Conservation (phyloP, 2,888 invertebrate genomes). For the Drosophila meridiana region DNA sequence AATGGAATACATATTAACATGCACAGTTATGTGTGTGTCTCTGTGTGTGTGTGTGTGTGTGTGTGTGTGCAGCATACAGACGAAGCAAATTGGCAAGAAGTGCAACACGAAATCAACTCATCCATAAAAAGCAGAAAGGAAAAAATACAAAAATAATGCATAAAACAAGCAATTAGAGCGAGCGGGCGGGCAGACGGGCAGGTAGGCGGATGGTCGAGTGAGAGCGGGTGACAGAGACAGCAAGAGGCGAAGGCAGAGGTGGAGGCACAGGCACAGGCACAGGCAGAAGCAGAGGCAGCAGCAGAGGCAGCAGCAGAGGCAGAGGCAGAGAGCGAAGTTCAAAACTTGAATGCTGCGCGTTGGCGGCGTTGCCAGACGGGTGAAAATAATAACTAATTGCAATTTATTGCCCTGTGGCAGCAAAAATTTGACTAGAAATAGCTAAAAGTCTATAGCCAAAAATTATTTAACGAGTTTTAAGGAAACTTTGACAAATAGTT, state of each 20-base stretch:
- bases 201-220: not conserved
- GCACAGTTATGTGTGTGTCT: not conserved
- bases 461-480: not conserved
- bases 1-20: constrained; percentile 36
- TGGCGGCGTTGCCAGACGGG: constrained; percentile 17
- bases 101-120: constrained; percentile 59
- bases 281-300: not conserved
- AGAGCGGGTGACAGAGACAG: not conserved
- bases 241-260: not conserved
- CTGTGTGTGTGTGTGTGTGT: not conserved
- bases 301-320: not conserved
- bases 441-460: not conserved
- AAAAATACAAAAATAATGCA: constrained; percentile 16
- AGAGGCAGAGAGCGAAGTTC: constrained; percentile 2
- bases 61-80: constrained; percentile 5
- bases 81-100: constrained; percentile 33
- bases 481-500: not conserved
- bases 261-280: not conserved
- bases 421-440: not conserved
- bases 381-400: constrained; percentile 19
- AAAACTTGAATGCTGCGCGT: constrained; percentile 32
- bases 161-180: constrained; percentile 17
- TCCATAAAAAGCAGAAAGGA: constrained; percentile 35
- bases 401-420: constrained; percentile 4
- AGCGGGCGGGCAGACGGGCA: not conserved